phyloP scores from a whole-genome alignment of 2,113 vertebrate genomes.

The Alouatta palliata region DNA sequence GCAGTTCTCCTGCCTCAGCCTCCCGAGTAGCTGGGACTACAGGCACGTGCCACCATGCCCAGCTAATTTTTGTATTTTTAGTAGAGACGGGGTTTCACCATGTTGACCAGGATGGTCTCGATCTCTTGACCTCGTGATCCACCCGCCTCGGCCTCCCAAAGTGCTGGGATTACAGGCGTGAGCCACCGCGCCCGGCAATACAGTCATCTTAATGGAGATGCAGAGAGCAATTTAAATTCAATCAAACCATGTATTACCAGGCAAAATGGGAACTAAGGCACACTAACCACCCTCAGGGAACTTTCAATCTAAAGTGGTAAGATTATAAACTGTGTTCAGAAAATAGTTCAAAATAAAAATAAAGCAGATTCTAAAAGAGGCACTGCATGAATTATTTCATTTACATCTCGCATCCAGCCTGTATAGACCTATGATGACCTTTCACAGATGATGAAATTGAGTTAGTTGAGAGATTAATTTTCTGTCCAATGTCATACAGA shows the following conservation, averaged over 20 bases:
- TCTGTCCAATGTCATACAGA: background rate
- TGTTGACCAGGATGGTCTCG: too few relatives aligned
- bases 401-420: background rate
- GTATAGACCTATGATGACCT: background rate
- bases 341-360: background rate
- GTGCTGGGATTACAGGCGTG: too few relatives aligned
- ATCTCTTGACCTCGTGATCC: too few relatives aligned
- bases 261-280: fast-evolving
- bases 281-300: background rate
- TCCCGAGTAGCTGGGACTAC: too few relatives aligned
- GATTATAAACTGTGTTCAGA: background rate
- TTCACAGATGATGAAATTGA: background rate
- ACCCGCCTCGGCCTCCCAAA: too few relatives aligned
- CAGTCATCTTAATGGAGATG: background rate
- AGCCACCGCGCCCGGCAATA: too few relatives aligned
- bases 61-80: too few relatives aligned
- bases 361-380: background rate
- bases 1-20: too few relatives aligned
- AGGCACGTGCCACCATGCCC: too few relatives aligned
- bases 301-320: background rate
- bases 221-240: background rate
- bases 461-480: background rate
- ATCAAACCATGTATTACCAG: background rate
- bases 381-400: background rate
- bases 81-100: too few relatives aligned